Conservation (phyloP, 2,888 invertebrate species). For the Parnassius orleans region DNA sequence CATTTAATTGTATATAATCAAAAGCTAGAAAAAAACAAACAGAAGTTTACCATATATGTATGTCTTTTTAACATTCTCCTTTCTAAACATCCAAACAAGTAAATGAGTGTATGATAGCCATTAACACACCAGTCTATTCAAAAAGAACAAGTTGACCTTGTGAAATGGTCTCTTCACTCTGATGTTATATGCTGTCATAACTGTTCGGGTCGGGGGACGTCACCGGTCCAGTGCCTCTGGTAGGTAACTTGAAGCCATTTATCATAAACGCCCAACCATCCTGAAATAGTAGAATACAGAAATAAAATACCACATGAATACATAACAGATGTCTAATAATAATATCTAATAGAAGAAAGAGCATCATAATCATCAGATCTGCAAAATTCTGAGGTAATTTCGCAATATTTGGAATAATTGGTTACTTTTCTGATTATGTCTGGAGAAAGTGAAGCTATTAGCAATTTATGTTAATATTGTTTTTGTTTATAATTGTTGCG, state of each 20-base stretch:
- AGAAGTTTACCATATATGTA: too few species aligned
- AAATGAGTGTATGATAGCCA: conserved; percentile 23
- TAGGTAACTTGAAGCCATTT: conserved; percentile 81
- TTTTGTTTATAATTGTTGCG: too few species aligned
- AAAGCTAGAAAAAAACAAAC: not conserved
- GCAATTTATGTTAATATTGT: too few species aligned
- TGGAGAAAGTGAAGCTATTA: too few species aligned
- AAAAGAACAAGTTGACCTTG: conserved; percentile 65
- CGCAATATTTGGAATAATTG: too few species aligned
- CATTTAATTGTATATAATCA: not conserved
- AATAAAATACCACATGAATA: too few species aligned
- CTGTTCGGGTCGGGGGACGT: conserved; percentile 71
- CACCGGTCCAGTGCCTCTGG: conserved; percentile 53
- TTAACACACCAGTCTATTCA: conserved; percentile 45
- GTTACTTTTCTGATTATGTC: too few species aligned
- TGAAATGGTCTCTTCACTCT: conserved; percentile 48
- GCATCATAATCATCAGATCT: too few species aligned
- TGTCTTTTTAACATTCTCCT: not conserved
- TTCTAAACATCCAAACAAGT: conserved; percentile 5
- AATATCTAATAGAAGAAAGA: too few species aligned
- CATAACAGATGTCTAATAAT: too few species aligned
- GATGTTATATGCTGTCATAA: conserved; percentile 79
- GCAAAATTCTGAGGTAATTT: too few species aligned
- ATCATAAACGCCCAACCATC: conserved; percentile 83
- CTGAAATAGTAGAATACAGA: conserved; percentile 60